Base-by-base conservation (phyloP, 2,888 invertebrate species). In the Amphipyra tragopoginis region DNA sequence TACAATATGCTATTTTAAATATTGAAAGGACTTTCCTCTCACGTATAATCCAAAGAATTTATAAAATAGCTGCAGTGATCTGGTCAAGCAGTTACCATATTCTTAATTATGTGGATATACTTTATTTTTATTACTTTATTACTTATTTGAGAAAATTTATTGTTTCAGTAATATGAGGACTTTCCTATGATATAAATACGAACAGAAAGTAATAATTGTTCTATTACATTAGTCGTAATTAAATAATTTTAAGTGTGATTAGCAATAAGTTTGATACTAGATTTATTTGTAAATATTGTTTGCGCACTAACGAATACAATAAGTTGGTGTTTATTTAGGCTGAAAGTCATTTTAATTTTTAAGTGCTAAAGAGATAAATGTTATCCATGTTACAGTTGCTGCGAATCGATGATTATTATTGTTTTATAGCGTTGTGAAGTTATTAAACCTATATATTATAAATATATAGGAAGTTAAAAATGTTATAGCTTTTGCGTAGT, bases 181-280 rank as follows among this genome's bases (percentile, higher is more conserved):
- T 52, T 67, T 69, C 43, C 67, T 42, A 40, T 14, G 52, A 9
- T 45, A 38, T 39, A 34, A 34, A n/a, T 44, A 21, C 33, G 49
- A 64, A 40, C 55, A 63, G 42, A 60, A 39, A 45, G 13, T 36
- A 39, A 42, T 38, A 34, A 45, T 34, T 34, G 0, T 36, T 6
- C 51, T 48, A 39, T 3, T 13, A 29, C 21, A 8, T 14, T 49
- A 48, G 40, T 29, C 29, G 43, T 51, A 47, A 42, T 0, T 62
- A 43, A 34, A n/a, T 13, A 34, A 21, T 2, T n/a, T 10, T 51
- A 59, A 59, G 15, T 47, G 53, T 70, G 38, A 69, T 57, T 64
- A 50, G 8, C 15, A 15, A 6, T 51, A 63, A 44, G 21, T 40
- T 40, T 29, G 0, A 34, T 38, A 45, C 2, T 11, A 44, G 29